phyloP scores from a whole-genome alignment of 2,888 invertebrate genomes.

The Drosophila nigricruria region DNA sequence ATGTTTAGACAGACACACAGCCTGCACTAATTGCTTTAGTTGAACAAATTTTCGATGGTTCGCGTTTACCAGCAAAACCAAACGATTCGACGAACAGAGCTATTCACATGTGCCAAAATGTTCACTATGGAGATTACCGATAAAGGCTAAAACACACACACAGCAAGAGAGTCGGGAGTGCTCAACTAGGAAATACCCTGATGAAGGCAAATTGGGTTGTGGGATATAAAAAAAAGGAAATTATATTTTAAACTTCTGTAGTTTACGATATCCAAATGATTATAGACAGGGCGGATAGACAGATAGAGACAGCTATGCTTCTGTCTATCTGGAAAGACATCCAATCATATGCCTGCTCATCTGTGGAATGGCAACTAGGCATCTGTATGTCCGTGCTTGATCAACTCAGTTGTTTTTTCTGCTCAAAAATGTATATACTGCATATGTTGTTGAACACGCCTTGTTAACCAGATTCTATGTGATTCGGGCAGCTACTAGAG shows the following conservation, averaged over 20 bases:
- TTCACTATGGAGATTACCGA: background rate
- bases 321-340: background rate
- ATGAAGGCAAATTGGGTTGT: background rate
- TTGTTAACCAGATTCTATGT: background rate
- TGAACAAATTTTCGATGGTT: constrained; percentile 39
- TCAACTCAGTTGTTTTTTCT: too few relatives aligned
- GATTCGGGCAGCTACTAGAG: background rate
- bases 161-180: background rate
- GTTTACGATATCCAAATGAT: background rate
- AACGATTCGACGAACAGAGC: background rate
- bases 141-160: background rate
- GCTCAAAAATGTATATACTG: too few relatives aligned
- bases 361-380: too few relatives aligned
- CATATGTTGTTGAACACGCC: too few relatives aligned
- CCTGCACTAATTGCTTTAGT: constrained; percentile 51
- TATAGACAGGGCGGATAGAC: too few relatives aligned
- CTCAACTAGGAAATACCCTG: background rate
- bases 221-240: background rate
- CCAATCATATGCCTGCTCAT: too few relatives aligned
- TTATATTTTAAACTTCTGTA: background rate
- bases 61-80: background rate
- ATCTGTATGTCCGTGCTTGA: background rate
- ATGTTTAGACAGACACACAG: too few relatives aligned
- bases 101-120: constrained; percentile 23
- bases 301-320: background rate